phyloP scores from a whole-genome alignment of 2,888 invertebrate genomes.

The Drosophila cognata region DNA sequence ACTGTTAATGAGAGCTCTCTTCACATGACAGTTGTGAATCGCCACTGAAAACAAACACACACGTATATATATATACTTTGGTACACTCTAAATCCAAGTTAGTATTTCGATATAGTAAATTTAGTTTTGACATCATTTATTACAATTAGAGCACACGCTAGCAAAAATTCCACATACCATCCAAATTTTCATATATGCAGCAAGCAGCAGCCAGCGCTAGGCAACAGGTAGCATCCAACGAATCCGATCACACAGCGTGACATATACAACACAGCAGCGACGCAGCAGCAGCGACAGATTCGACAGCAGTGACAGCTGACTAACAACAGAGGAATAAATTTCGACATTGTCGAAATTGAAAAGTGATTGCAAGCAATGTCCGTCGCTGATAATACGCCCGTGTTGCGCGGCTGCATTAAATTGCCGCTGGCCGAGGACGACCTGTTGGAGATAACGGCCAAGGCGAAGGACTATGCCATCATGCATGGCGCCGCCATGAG shows the following conservation, averaged over 20 bases:
- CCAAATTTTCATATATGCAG: conserved; percentile 5
- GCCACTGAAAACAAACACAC: conserved; percentile 4
- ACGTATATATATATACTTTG: not conserved
- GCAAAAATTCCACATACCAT: conserved; percentile 16
- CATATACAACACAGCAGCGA: conserved; percentile 22
- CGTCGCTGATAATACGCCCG: conserved; percentile 61
- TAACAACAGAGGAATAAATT: conserved; percentile 8
- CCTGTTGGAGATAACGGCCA: conserved; percentile 89
- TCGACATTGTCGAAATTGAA: not conserved
- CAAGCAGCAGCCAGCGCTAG: conserved; percentile 1
- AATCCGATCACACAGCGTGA: conserved; percentile 25
- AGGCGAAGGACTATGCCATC: conserved; percentile 93
- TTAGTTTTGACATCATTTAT: conserved; percentile 10
- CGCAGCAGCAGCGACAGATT: not conserved
- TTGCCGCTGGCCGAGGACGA: conserved; percentile 88
- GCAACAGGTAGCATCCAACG: conserved; percentile 30
- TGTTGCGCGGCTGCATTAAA: conserved; percentile 85
- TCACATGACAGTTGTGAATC: conserved; percentile 10
- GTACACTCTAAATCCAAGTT: conserved; percentile 30
- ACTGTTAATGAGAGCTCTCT: not conserved
- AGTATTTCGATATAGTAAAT: conserved; percentile 16
- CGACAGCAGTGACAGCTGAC: conserved; percentile 29
- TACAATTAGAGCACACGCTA: not conserved
- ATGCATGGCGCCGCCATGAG: conserved; percentile 94
- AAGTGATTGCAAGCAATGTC: conserved; percentile 45